These are phyloP conservation scores for Rattus norvegicus DNA, from an alignment of 2,113 vertebrate genomes.

Conservation along the genomic window GRCr8 NC_086026.1:51803001-51803500, in stretches of 20 bases:
- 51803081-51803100: not conserved
- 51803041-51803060: not conserved
- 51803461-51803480: not conserved
- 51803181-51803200: not conserved
- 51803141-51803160: not conserved
- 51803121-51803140: not conserved
- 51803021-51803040: not conserved
- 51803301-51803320: not conserved
- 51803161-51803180: not conserved
- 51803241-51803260: not conserved
- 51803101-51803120: conserved; percentile 22
- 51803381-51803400: not conserved
- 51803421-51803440: not conserved
- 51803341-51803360: not conserved
- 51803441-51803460: not conserved
- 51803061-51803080: not conserved
- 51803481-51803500: not conserved
- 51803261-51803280: not conserved
- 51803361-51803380: not conserved
- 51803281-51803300: not conserved
- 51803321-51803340: not conserved
- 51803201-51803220: not conserved
- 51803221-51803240: not conserved
- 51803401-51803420: not conserved
- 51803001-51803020: not conserved